These are phyloP conservation scores for Caradrina clavipalpis DNA, from an alignment of 2,888 invertebrate species.

Conservation along the genomic window DNA sequence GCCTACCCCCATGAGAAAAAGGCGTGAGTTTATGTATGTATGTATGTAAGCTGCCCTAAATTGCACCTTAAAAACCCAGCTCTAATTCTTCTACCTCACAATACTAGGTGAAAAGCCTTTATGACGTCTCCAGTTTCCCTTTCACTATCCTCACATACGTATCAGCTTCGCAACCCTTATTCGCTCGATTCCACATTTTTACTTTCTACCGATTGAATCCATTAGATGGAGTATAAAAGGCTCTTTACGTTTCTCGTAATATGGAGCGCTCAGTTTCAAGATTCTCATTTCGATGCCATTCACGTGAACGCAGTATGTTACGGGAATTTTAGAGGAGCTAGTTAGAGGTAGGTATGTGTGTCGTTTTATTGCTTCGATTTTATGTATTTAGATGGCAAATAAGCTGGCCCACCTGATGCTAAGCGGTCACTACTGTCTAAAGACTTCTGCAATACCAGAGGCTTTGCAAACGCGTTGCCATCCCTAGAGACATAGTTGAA, in stretches of 20 bases:
- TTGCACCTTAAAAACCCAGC: no score
- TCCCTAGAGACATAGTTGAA: no score
- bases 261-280: conserved; percentile 32
- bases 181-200: conserved; percentile 23
- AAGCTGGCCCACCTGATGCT: no score
- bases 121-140: conserved; percentile 1
- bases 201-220: conserved; percentile 28
- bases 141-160: not conserved
- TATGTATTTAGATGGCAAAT: no score
- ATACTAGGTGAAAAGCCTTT: not conserved
- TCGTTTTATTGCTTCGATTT: not conserved
- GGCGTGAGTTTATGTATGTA: no score
- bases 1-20: no score
- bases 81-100: no score
- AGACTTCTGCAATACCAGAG: no score
- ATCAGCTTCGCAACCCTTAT: conserved; percentile 1
- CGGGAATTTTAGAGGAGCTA: not conserved
- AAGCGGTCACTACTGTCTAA: no score
- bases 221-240: conserved; percentile 37
- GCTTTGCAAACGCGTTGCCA: no score
- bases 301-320: not conserved
- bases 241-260: conserved; percentile 18
- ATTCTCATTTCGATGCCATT: conserved; percentile 25
- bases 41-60: no score
- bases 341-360: not conserved